Conservation (phyloP, 2,797 vertebrate species). For the Aplochiton taeniatus region DNA sequence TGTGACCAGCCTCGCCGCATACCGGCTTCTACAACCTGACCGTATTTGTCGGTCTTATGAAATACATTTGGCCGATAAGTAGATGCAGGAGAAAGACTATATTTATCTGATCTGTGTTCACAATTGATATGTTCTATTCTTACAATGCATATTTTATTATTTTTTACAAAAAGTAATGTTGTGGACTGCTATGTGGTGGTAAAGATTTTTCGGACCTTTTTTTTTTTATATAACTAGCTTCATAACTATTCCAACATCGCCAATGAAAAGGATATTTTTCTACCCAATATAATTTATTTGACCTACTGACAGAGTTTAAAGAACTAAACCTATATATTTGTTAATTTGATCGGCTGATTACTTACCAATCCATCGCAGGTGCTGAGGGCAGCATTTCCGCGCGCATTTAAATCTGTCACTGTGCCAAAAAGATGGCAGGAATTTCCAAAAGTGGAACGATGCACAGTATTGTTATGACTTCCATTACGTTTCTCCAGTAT, state of each 20-base stretch:
- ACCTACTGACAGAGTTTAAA: not conserved
- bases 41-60: not conserved
- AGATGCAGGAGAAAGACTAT: no score
- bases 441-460: slow-evolving; percentile 41
- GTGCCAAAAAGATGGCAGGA: slow-evolving; percentile 86
- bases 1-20: slow-evolving; percentile 32
- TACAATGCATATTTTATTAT: no score
- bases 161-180: no score
- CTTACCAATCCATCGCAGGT: slow-evolving; percentile 92
- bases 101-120: no score
- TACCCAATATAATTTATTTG: no score
- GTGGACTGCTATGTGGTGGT: no score
- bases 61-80: not conserved
- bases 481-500: slow-evolving; percentile 83
- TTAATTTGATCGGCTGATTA: not conserved
- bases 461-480: slow-evolving; percentile 67
- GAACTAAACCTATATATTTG: not conserved
- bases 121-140: no score
- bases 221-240: no score
- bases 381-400: slow-evolving; percentile 85
- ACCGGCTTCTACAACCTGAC: slow-evolving; percentile 17
- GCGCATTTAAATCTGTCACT: slow-evolving; percentile 54
- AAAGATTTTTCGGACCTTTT: no score
- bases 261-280: no score
- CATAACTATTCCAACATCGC: no score